Conservation (phyloP, 2,888 invertebrate species). For the Hyposoter didymator region DNA sequence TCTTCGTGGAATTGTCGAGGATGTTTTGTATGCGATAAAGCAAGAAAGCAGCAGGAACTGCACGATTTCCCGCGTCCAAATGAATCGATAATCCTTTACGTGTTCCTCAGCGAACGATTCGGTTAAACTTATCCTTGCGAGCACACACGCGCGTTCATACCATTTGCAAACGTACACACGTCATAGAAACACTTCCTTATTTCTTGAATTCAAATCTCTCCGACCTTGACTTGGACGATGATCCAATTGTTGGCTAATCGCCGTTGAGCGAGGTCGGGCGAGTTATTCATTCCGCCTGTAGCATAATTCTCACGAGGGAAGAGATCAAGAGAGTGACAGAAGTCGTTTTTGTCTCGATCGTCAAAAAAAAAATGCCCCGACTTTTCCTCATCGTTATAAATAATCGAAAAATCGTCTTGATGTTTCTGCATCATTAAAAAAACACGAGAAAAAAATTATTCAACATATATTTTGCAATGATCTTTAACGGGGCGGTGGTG, state of each 20-base stretch:
- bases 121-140: not conserved
- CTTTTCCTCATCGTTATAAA: not conserved
- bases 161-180: not conserved
- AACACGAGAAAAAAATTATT: not conserved
- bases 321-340: conserved; percentile 22
- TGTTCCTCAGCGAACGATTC: not conserved
- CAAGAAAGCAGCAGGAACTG: conserved; percentile 71
- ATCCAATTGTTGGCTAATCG: conserved; percentile 65
- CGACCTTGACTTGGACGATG: conserved; percentile 61
- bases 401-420: not conserved
- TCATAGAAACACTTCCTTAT: conserved; percentile 28
- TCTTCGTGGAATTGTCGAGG: conserved; percentile 49
- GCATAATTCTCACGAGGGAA: conserved; percentile 30
- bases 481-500: conserved; percentile 26
- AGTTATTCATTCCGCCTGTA: conserved; percentile 53
- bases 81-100: conserved; percentile 72
- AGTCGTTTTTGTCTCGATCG: conserved; percentile 21
- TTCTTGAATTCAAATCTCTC: conserved; percentile 42
- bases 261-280: conserved; percentile 30
- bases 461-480: conserved; percentile 12
- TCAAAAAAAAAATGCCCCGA: not conserved
- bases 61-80: conserved; percentile 73
- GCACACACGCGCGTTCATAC: not conserved
- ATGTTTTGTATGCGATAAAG: conserved; percentile 62
- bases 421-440: not conserved